These are phyloP conservation scores for Lepetodrilus schrolli DNA, from an alignment of 2,888 invertebrate genomes.

Conservation along the genomic window DNA sequence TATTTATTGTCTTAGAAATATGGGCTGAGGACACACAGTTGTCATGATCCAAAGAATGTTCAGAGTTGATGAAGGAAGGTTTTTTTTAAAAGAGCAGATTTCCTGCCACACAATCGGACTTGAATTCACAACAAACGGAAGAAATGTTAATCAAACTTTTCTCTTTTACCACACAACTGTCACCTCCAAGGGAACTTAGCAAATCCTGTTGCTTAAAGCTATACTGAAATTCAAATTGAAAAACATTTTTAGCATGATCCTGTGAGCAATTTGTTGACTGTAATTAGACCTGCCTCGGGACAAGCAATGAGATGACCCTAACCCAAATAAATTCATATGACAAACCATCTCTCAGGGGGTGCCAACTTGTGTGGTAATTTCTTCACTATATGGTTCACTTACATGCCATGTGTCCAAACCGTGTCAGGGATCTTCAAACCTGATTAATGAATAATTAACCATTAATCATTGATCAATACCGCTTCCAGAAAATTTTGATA, in stretches of 20 bases:
- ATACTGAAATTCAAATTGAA: conserved; percentile 6
- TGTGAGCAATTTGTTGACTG: conserved; percentile 7
- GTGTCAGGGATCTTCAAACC: not conserved
- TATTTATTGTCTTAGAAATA: too few species aligned
- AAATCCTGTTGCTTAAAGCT: not conserved
- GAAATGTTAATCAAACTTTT: conserved; percentile 4
- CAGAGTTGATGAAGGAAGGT: too few species aligned
- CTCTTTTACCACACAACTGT: not conserved
- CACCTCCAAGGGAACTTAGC: not conserved
- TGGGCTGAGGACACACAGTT: too few species aligned
- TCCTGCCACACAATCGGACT: not conserved
- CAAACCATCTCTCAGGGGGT: conserved; percentile 14
- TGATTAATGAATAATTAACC: conserved; percentile 26
- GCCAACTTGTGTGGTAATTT: conserved; percentile 3
- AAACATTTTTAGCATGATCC: conserved; percentile 4
- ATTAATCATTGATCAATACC: conserved; percentile 1
- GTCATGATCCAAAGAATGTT: too few species aligned
- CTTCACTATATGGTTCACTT: conserved; percentile 7
- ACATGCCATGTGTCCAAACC: not conserved
- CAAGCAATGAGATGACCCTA: not conserved
- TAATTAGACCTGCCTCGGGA: conserved; percentile 5
- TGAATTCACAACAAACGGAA: conserved; percentile 16
- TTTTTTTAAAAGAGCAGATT: too few species aligned
- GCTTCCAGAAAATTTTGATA: conserved; percentile 23
- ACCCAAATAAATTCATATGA: conserved; percentile 21